Evolutionary conservation across 2,113 vertebrate genomes (phyloP).

Genomic region (Charadrius vociferus): DNA sequence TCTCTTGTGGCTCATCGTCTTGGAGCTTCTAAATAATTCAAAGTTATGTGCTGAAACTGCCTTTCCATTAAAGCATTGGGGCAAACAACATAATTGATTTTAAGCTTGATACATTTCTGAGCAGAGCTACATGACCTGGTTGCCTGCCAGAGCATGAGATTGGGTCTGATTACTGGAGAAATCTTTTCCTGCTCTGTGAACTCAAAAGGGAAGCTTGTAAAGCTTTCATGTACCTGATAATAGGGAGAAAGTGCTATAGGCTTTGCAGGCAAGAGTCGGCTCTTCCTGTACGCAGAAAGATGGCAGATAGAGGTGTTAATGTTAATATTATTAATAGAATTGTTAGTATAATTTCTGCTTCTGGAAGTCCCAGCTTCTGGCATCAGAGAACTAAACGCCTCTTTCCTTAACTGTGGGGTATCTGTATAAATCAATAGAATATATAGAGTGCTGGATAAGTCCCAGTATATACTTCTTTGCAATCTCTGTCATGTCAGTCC

Average conservation of each 20-base stretch:
- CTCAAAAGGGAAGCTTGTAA: neutral
- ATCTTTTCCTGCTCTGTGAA: neutral
- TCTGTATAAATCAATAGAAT: neutral
- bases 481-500: neutral
- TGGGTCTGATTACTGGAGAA: neutral
- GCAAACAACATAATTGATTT: neutral
- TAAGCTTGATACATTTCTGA: neutral
- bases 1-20: neutral
- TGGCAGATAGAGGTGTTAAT: neutral
- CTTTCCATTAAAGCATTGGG: neutral
- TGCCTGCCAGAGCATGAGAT: neutral
- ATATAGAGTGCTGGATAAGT: neutral
- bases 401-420: neutral
- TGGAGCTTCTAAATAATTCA: neutral
- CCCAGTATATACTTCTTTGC: neutral
- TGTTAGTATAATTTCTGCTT: neutral
- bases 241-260: neutral
- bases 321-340: neutral
- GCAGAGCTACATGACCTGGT: neutral
- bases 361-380: neutral
- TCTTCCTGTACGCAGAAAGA: neutral
- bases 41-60: neutral
- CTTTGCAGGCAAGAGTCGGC: neutral
- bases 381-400: neutral
- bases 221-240: neutral